phyloP scores from a whole-genome alignment of 2,797 vertebrate genomes.

The Dryobates pubescens region DNA sequence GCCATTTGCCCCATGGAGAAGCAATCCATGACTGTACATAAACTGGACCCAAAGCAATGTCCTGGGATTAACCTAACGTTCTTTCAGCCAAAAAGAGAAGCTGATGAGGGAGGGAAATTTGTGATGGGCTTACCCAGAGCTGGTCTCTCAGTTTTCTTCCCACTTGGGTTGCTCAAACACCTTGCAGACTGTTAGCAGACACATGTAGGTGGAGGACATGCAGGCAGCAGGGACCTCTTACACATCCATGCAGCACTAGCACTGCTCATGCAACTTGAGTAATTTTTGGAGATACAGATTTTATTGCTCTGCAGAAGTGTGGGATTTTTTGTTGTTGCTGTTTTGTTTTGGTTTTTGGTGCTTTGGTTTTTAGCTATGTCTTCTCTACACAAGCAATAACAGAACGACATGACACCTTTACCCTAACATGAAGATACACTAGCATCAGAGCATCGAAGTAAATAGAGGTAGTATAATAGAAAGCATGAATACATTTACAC shows the following conservation, averaged over 20 bases:
- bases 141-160: neutral
- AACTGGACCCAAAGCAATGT: neutral
- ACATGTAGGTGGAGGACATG: fast-evolving
- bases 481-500: neutral
- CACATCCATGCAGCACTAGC: neutral
- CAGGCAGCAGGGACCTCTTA: fast-evolving
- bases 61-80: neutral
- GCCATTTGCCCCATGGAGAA: neutral
- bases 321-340: no score
- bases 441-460: neutral
- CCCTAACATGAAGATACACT: neutral
- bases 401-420: neutral
- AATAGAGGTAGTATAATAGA: neutral
- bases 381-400: neutral
- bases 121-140: neutral
- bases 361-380: neutral
- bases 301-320: neutral
- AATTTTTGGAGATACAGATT: neutral
- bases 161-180: neutral
- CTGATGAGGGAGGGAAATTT: no score
- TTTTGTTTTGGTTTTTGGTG: neutral
- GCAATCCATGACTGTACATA: neutral
- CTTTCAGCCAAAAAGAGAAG: neutral
- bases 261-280: neutral
- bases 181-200: neutral